Conservation (phyloP, 2,888 invertebrate genomes). For the Latheticus oryzae region DNA sequence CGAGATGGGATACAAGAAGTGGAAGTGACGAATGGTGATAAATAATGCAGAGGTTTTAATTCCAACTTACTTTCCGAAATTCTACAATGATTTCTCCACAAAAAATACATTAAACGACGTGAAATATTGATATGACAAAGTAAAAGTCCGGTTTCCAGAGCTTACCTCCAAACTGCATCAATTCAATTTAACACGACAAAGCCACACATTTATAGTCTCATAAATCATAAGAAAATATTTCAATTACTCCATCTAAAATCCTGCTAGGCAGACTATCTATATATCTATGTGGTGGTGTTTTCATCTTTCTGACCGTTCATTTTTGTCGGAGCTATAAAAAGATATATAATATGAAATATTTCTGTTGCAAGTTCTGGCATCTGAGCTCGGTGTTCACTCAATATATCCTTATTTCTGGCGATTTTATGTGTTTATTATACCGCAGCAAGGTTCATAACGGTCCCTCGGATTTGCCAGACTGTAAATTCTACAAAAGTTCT, state of each 20-base stretch:
- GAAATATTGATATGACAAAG: slow-evolving; percentile 26
- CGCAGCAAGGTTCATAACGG: slow-evolving; percentile 65
- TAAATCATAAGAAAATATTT: slow-evolving; percentile 64
- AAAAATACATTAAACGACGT: slow-evolving; percentile 14
- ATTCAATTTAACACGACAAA: slow-evolving; percentile 63
- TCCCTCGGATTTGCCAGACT: slow-evolving; percentile 62
- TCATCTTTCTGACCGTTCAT: slow-evolving; percentile 54
- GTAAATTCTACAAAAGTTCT: slow-evolving; percentile 62
- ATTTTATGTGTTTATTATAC: slow-evolving; percentile 68
- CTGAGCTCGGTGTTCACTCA: slow-evolving; percentile 63
- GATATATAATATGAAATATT: slow-evolving; percentile 65
- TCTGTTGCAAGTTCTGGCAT: slow-evolving; percentile 62
- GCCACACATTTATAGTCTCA: slow-evolving; percentile 60
- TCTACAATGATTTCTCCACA: neutral
- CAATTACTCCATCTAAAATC: slow-evolving; percentile 60
- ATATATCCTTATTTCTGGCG: slow-evolving; percentile 67
- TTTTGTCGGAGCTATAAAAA: slow-evolving; percentile 62
- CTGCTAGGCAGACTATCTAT: slow-evolving; percentile 52
- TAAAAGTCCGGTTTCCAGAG: slow-evolving; percentile 34
- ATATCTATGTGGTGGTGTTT: slow-evolving; percentile 49
- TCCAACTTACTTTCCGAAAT: slow-evolving; percentile 1
- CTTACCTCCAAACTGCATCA: slow-evolving; percentile 56
- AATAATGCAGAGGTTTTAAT: slow-evolving; percentile 21
- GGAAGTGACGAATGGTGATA: slow-evolving; percentile 19
- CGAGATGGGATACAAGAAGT: slow-evolving; percentile 14